Evolutionary conservation across 2,888 invertebrate species (phyloP).

Genomic region (Flexamia atlantica): DNA sequence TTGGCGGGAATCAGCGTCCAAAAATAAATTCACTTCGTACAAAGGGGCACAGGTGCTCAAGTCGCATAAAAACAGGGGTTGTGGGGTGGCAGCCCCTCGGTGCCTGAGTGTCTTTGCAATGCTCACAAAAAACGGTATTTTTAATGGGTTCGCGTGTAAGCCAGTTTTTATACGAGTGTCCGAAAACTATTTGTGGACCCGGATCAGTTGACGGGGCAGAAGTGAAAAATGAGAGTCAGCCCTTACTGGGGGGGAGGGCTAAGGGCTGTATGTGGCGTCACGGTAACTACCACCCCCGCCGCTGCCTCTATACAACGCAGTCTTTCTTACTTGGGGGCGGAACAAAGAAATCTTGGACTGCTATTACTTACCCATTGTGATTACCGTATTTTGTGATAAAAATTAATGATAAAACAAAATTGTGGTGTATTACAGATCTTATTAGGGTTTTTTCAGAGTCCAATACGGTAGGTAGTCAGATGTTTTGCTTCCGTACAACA

Average conservation of each 20-base stretch:
- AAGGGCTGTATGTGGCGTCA: slow-evolving; percentile 32
- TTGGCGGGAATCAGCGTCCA: not conserved
- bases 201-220: slow-evolving; percentile 43
- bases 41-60: slow-evolving; percentile 3
- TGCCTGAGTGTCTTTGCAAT: slow-evolving; percentile 61
- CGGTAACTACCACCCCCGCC: not conserved
- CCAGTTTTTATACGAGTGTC: slow-evolving; percentile 58
- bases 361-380: too few relatives aligned
- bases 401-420: too few relatives aligned
- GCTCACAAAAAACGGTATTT: slow-evolving; percentile 62
- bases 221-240: slow-evolving; percentile 55
- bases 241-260: not conserved
- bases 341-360: not conserved
- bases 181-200: slow-evolving; percentile 58
- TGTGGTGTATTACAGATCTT: too few relatives aligned
- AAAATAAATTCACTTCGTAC: not conserved
- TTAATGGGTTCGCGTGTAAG: slow-evolving; percentile 62
- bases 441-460: too few relatives aligned
- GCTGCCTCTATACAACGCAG: not conserved
- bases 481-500: too few relatives aligned
- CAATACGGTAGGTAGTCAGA: too few relatives aligned
- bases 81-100: not conserved
- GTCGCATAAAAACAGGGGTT: slow-evolving; percentile 19
- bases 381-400: too few relatives aligned
- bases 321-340: not conserved